Conservation (phyloP, 2,113 vertebrate species). For the Pagrus major region DNA sequence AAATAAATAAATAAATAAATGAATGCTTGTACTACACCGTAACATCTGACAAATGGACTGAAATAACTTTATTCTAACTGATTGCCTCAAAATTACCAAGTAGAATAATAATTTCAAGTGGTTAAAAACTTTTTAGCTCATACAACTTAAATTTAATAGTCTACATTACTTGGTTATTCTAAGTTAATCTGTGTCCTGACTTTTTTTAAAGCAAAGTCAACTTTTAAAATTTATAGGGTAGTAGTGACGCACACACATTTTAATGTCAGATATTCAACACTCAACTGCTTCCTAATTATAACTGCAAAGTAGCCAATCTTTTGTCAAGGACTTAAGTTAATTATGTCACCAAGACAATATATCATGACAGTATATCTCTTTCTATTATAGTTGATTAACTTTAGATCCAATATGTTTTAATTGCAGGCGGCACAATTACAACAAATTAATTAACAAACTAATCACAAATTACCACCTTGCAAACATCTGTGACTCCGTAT, state of each 20-base stretch:
- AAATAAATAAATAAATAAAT: neutral
- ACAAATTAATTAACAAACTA: constrained; percentile 16
- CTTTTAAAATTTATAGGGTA: too few species aligned
- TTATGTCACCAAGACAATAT: neutral
- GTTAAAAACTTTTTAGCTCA: too few species aligned
- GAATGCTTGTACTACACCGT: too few species aligned
- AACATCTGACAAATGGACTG: too few species aligned
- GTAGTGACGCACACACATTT: neutral
- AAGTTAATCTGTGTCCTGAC: too few species aligned
- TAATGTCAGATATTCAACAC: neutral
- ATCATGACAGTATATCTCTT: neutral
- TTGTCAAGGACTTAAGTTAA: neutral
- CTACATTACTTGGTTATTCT: too few species aligned
- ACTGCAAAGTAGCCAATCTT: neutral
- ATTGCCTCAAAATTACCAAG: too few species aligned
- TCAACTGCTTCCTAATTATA: constrained; percentile 10
- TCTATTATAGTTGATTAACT: constrained; percentile 14
- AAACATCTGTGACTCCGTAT: neutral
- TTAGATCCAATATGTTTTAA: constrained; percentile 18
- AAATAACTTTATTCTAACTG: too few species aligned
- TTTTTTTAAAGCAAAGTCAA: too few species aligned
- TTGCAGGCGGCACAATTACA: neutral
- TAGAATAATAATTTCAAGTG: too few species aligned
- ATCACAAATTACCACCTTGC: constrained; percentile 15
- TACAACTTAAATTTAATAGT: too few species aligned